Evolutionary conservation across 2,113 vertebrate species (phyloP).

Genomic region (Glaucomys volans): DNA sequence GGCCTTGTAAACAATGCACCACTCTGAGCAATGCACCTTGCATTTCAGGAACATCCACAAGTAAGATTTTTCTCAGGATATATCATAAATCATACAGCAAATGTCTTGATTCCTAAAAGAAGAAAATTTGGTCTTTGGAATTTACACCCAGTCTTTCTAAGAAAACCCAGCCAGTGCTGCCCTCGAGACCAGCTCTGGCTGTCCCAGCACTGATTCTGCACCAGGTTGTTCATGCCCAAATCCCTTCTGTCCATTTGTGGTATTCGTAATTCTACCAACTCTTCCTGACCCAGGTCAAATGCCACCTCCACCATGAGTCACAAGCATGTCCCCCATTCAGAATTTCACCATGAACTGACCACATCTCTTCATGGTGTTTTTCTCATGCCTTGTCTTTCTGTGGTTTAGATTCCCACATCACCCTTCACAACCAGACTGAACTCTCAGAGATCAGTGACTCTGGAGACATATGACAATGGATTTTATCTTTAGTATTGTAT

Average conservation of each 20-base stretch:
- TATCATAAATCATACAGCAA: neutral
- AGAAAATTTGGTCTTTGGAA: neutral
- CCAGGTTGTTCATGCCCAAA: no score
- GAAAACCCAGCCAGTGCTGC: neutral
- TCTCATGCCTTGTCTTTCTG: neutral
- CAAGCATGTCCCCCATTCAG: neutral
- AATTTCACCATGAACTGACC: neutral
- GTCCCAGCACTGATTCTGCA: neutral
- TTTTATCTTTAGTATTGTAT: neutral
- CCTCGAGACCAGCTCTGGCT: neutral
- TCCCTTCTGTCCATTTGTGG: no score
- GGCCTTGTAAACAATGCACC: neutral
- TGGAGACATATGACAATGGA: neutral
- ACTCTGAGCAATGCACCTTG: neutral
- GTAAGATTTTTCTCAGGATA: constrained; percentile 11
- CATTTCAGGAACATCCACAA: neutral
- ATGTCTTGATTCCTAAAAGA: neutral
- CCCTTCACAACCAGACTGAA: neutral
- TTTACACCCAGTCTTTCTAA: neutral
- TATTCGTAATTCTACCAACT: neutral
- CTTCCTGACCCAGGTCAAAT: neutral
- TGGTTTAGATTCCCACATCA: neutral
- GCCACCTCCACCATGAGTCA: neutral
- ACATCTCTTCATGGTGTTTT: neutral
- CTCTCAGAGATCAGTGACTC: neutral